phyloP scores from a whole-genome alignment of 2,888 invertebrate genomes.

The Arge pagana region DNA sequence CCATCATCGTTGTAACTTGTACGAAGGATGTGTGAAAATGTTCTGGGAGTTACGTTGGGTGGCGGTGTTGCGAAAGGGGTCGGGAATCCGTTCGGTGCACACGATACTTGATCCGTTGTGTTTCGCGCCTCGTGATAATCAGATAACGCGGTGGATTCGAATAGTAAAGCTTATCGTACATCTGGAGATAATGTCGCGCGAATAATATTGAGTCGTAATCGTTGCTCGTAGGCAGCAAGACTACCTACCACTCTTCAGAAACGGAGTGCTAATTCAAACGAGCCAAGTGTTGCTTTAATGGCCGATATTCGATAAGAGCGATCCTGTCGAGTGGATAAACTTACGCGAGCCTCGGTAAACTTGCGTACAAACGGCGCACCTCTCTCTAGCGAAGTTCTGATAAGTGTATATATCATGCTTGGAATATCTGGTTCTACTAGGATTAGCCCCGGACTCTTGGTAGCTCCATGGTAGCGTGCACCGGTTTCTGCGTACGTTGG shows the following conservation, averaged over 20 bases:
- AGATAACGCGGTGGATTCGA: no score
- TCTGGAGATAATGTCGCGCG: no score
- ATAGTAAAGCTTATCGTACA: no score
- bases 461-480: no score
- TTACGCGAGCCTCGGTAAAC: slow-evolving; percentile 1
- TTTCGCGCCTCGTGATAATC: no score
- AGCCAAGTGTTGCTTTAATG: slow-evolving; percentile 11
- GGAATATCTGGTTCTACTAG: no score
- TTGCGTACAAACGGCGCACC: not conserved
- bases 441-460: no score
- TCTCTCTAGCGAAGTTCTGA: not conserved
- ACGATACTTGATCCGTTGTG: no score
- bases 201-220: slow-evolving; percentile 14
- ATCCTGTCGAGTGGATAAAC: slow-evolving; percentile 4
- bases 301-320: slow-evolving; percentile 10
- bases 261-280: slow-evolving; percentile 11
- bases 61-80: slow-evolving; percentile 11
- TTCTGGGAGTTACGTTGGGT: slow-evolving; percentile 10
- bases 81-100: no score
- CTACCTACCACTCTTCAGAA: slow-evolving; percentile 6
- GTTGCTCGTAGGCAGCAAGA: slow-evolving; percentile 1
- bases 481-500: no score
- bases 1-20: not conserved
- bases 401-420: no score
- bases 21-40: slow-evolving; percentile 19